phyloP scores from a whole-genome alignment of 1,140 invertebrate genomes.

The Philotrypesis tridentata region DNA sequence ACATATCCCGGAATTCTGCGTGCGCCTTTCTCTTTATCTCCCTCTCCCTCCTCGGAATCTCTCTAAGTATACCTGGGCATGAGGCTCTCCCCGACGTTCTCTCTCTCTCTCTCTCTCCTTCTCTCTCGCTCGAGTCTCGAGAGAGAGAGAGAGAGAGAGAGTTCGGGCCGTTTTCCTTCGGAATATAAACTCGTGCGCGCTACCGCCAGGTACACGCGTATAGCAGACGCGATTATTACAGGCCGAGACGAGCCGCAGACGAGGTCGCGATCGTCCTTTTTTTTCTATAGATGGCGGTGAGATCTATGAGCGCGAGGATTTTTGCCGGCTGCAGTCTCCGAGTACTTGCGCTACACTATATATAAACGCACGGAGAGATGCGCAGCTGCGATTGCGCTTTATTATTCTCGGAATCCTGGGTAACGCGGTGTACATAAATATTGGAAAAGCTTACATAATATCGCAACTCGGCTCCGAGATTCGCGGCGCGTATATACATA shows the following conservation, averaged over 20 bases:
- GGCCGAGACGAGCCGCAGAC: background rate
- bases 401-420: too few relatives aligned
- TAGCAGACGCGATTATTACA: background rate
- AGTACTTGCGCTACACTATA: too few relatives aligned
- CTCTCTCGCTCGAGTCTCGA: constrained; percentile 1
- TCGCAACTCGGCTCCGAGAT: too few relatives aligned
- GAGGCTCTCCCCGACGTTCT: background rate
- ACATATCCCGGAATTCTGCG: background rate
- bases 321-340: too few relatives aligned
- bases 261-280: background rate
- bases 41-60: constrained; percentile 4
- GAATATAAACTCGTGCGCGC: too few relatives aligned
- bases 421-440: too few relatives aligned
- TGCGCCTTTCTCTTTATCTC: constrained; percentile 44
- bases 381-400: too few relatives aligned
- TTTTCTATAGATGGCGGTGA: too few relatives aligned
- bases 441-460: background rate
- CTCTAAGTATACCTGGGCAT: background rate
- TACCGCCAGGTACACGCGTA: background rate
- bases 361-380: too few relatives aligned
- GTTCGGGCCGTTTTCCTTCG: background rate
- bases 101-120: constrained; percentile 14
- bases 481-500: too few relatives aligned
- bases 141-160: background rate
- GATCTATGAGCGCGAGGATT: too few relatives aligned